phyloP scores from a whole-genome alignment of 1,140 invertebrate genomes.

The Agrypnia vestita region DNA sequence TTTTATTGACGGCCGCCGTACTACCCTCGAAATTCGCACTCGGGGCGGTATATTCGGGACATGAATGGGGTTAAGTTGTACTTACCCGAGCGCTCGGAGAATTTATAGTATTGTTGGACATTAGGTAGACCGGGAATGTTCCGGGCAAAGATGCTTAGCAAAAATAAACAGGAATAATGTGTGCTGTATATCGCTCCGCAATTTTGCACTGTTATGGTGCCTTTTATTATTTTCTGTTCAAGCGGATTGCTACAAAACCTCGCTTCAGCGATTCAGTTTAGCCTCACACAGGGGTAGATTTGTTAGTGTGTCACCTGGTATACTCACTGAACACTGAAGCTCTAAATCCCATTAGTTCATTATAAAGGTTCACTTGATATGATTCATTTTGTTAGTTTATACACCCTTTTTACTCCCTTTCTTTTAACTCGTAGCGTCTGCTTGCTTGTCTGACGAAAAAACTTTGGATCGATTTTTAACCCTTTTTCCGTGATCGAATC shows the following conservation, averaged over 20 bases:
- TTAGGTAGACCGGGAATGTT: slow-evolving; percentile 15
- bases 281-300: too few relatives aligned
- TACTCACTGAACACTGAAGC: too few relatives aligned
- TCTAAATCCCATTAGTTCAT: too few relatives aligned
- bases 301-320: too few relatives aligned
- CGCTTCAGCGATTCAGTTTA: too few relatives aligned
- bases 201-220: background rate
- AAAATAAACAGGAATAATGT: slow-evolving; percentile 8
- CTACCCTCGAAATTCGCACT: background rate
- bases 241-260: background rate
- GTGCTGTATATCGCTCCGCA: background rate
- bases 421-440: too few relatives aligned
- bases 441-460: too few relatives aligned
- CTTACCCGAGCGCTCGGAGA: background rate
- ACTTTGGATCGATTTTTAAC: too few relatives aligned
- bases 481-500: too few relatives aligned
- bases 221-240: background rate
- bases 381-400: too few relatives aligned
- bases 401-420: too few relatives aligned
- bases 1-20: background rate
- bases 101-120: slow-evolving; percentile 26
- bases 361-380: too few relatives aligned
- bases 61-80: slow-evolving; percentile 27
- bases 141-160: slow-evolving; percentile 9
- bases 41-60: slow-evolving; percentile 4